Conservation (phyloP, 2,113 vertebrate genomes). For the Lepus timidus region DNA sequence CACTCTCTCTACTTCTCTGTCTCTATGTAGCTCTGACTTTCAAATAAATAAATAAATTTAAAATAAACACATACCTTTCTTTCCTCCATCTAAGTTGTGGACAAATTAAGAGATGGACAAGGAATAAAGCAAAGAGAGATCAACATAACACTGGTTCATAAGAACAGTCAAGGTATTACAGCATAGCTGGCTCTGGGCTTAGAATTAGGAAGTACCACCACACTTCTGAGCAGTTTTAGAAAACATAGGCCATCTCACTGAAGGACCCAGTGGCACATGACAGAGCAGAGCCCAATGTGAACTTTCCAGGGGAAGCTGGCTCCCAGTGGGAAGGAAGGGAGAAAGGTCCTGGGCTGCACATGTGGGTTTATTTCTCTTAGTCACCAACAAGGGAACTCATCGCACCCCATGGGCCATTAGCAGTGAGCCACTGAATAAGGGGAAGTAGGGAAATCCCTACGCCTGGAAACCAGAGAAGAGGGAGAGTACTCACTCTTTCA, state of each 20-base stretch:
- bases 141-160: not conserved
- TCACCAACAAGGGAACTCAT: not conserved
- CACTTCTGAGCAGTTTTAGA: not conserved
- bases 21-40: too few relatives aligned
- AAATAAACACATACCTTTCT: not conserved
- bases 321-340: not conserved
- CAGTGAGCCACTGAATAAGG: not conserved
- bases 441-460: not conserved
- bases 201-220: not conserved
- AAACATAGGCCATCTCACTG: not conserved
- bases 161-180: not conserved
- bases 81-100: not conserved
- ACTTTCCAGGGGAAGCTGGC: not conserved
- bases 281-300: not conserved
- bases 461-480: not conserved
- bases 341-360: not conserved
- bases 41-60: too few relatives aligned
- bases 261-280: not conserved
- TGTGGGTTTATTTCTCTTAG: not conserved
- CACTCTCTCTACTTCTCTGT: too few relatives aligned
- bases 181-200: not conserved
- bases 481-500: not conserved
- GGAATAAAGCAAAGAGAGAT: not conserved
- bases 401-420: fast-evolving
- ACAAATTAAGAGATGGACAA: not conserved